phyloP scores from a whole-genome alignment of 2,888 invertebrate species.

The Notodonta ziczac region DNA sequence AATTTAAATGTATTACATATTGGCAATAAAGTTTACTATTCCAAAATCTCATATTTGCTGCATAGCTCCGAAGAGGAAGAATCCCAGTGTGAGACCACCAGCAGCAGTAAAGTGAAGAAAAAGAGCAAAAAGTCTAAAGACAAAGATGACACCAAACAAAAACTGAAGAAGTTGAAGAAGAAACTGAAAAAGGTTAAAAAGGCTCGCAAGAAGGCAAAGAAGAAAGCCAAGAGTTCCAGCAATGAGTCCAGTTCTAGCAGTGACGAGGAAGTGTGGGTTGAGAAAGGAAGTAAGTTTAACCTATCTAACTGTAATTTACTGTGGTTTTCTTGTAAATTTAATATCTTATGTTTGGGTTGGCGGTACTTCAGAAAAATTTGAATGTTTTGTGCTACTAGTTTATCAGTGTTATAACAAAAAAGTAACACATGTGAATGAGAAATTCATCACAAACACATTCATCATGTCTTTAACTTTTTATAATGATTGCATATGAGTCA shows the following conservation, averaged over 20 bases:
- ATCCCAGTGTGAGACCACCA: conserved; percentile 55
- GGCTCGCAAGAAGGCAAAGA: conserved; percentile 80
- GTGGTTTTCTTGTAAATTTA: too few relatives aligned
- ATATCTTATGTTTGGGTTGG: too few relatives aligned
- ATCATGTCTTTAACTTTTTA: too few relatives aligned
- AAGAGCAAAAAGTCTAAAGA: conserved; percentile 75
- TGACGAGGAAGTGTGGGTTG: conserved; percentile 87
- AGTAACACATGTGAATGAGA: too few relatives aligned
- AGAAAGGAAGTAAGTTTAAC: conserved; percentile 82
- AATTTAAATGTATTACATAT: neutral
- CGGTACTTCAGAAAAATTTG: too few relatives aligned
- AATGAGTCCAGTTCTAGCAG: conserved; percentile 64
- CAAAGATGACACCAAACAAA: conserved; percentile 82
- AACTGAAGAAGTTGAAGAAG: conserved; percentile 83
- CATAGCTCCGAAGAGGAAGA: conserved; percentile 79
- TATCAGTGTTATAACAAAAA: too few relatives aligned
- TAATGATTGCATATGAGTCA: too few relatives aligned
- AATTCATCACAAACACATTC: too few relatives aligned
- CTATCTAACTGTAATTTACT: neutral
- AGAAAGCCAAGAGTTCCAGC: conserved; percentile 68
- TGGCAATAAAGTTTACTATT: neutral
- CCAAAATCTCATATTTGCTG: too few relatives aligned
- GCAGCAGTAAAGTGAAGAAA: conserved; percentile 74
- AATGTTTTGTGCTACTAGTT: too few relatives aligned
- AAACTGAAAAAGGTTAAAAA: conserved; percentile 82